These are phyloP conservation scores for Aplysia californica DNA, from an alignment of 1,140 invertebrate genomes.

Conservation along the genomic window DNA sequence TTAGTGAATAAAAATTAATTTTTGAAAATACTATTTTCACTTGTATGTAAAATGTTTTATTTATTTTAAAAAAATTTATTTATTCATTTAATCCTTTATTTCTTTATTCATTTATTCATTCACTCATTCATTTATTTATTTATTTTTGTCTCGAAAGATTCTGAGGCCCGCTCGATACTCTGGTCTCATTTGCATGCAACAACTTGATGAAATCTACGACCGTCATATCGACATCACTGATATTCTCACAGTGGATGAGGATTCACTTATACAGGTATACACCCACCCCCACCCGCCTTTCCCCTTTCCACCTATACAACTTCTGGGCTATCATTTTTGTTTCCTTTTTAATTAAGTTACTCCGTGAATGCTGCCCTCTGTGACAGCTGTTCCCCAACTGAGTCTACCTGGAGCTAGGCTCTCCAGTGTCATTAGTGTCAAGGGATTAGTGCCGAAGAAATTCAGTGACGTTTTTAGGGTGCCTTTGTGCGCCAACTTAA, in stretches of 20 bases:
- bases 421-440: background rate
- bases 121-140: too few relatives aligned
- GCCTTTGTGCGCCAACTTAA: too few relatives aligned
- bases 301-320: background rate
- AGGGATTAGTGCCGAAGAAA: too few relatives aligned
- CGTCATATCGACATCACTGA: conserved; percentile 28
- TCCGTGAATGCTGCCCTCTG: background rate
- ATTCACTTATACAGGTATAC: conserved; percentile 6
- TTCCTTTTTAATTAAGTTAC: background rate
- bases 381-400: background rate
- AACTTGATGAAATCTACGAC: conserved; percentile 30
- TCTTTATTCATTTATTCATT: too few relatives aligned
- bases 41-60: too few relatives aligned
- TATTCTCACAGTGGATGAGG: conserved; percentile 28
- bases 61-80: too few relatives aligned
- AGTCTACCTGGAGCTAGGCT: background rate
- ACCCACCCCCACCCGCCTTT: background rate
- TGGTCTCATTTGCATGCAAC: conserved; percentile 16
- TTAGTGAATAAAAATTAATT: too few relatives aligned
- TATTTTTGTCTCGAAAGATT: conserved; percentile 1
- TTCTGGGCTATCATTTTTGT: background rate
- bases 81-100: too few relatives aligned
- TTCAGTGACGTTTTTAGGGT: too few relatives aligned
- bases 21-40: too few relatives aligned
- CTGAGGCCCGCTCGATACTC: conserved; percentile 32